Evolutionary conservation across 37 sponge, comb jelly and placozoan genomes (phyloP).

Genomic region (Diacarnus erythraeanus): DNA sequence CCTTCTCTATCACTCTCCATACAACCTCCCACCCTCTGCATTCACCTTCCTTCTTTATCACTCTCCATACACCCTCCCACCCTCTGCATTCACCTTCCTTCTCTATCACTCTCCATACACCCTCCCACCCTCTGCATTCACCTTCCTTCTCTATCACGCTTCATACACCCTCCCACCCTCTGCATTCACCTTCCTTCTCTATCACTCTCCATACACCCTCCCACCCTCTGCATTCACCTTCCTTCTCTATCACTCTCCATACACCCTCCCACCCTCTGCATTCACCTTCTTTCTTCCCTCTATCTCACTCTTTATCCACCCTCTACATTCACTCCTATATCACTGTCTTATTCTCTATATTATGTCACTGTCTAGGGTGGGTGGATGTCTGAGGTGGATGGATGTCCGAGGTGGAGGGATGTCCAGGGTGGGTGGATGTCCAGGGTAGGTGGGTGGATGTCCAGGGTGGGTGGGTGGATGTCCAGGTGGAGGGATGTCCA

Average conservation of each 20-base stretch:
- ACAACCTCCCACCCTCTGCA: background rate
- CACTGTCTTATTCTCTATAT: too few relatives aligned
- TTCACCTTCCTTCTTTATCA: background rate
- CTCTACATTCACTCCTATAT: background rate
- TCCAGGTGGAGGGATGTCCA: too few relatives aligned
- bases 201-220: slow-evolving; percentile 20
- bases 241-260: too few relatives aligned
- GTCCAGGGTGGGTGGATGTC: too few relatives aligned
- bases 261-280: too few relatives aligned
- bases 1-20: background rate
- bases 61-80: background rate
- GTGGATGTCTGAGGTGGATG: too few relatives aligned
- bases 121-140: slow-evolving; percentile 9
- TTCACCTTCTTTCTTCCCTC: slow-evolving; percentile 1
- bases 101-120: background rate
- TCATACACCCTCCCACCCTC: slow-evolving; percentile 1
- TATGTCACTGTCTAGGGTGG: too few relatives aligned
- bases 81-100: background rate
- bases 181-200: slow-evolving; percentile 13
- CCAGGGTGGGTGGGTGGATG: too few relatives aligned
- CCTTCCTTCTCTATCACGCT: slow-evolving; percentile 14
- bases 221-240: background rate
- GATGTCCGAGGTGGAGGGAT: too few relatives aligned
- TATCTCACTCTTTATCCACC: background rate
- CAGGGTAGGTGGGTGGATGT: too few relatives aligned